phyloP scores from a whole-genome alignment of 2,888 invertebrate species.

The Taphrorychus bicolor region DNA sequence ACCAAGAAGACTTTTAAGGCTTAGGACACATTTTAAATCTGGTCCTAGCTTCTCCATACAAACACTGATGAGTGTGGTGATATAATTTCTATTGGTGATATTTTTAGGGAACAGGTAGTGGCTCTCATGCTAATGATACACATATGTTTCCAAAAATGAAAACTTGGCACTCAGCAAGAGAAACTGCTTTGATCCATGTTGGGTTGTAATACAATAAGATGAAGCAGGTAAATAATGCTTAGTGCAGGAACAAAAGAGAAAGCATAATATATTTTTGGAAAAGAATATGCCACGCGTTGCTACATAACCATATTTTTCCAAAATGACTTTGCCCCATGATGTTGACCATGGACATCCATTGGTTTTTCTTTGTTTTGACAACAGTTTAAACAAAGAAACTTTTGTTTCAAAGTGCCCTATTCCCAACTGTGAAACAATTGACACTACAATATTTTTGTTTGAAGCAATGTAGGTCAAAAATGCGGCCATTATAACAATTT shows the following conservation, averaged over 20 bases:
- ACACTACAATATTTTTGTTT: conserved; percentile 9
- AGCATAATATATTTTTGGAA: conserved; percentile 9
- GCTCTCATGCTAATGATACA: too few species aligned
- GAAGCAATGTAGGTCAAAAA: conserved; percentile 60
- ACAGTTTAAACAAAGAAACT: neutral
- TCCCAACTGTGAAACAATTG: neutral
- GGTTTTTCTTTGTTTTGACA: neutral
- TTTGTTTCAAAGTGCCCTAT: neutral
- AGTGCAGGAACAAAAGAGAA: neutral
- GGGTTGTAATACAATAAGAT: too few species aligned
- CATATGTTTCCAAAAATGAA: too few species aligned
- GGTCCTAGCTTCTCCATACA: too few species aligned
- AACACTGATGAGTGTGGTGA: too few species aligned
- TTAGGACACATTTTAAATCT: too few species aligned
- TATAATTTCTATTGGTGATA: too few species aligned
- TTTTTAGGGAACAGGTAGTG: too few species aligned
- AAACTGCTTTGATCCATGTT: too few species aligned
- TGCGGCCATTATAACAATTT: conserved; percentile 60
- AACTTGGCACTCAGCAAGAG: too few species aligned
- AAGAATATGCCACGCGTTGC: conserved; percentile 35
- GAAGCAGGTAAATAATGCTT: neutral
- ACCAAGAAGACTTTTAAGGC: neutral
- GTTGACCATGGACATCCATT: neutral
- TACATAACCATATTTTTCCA: conserved; percentile 40
- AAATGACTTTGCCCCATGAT: conserved; percentile 24